Evolutionary conservation across 2,113 vertebrate genomes (phyloP).

Genomic region (Tupaia tana): DNA sequence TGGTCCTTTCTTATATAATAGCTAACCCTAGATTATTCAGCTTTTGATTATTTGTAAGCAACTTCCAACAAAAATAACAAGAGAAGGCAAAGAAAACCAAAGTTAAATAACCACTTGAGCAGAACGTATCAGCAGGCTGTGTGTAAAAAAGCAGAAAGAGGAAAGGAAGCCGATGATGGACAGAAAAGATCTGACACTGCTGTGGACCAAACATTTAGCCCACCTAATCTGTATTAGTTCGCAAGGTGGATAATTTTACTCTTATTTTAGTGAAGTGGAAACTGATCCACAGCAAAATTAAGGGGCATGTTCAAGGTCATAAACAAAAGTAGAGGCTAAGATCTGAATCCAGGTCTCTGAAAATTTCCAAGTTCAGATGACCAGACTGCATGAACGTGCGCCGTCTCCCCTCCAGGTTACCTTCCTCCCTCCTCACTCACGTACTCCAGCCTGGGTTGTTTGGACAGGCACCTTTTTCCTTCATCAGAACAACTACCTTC

Average conservation of each 20-base stretch:
- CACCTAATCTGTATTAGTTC: neutral
- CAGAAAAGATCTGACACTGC: neutral
- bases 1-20: constrained; percentile 46
- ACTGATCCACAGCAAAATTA: constrained; percentile 13
- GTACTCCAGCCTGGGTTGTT: neutral
- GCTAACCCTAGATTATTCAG: constrained; percentile 45
- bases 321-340: constrained; percentile 26
- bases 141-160: constrained; percentile 2
- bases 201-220: neutral
- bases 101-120: neutral
- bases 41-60: constrained; percentile 58
- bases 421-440: neutral
- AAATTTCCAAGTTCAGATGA: neutral
- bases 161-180: neutral
- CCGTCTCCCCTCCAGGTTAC: neutral
- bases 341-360: neutral
- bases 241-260: neutral
- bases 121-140: neutral
- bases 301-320: neutral
- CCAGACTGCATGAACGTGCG: neutral
- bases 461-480: too few species aligned
- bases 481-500: neutral
- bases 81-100: constrained; percentile 5
- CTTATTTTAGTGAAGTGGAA: constrained; percentile 8
- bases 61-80: neutral